Conservation (phyloP, 1,140 invertebrate genomes). For the Sarcophaga bullata region DNA sequence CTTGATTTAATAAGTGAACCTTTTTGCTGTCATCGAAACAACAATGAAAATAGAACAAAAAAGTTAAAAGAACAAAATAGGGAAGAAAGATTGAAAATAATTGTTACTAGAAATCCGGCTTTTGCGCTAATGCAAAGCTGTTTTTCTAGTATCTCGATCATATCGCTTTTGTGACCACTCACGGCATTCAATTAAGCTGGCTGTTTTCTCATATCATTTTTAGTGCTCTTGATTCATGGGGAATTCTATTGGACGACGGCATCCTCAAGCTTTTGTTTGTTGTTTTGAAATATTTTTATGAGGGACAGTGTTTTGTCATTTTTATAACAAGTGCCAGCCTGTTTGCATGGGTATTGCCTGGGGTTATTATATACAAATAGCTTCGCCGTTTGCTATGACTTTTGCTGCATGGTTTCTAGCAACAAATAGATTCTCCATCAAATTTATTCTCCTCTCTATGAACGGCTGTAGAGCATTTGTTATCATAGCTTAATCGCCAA, state of each 20-base stretch:
- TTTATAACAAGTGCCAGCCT: too few relatives aligned
- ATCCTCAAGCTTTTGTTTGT: not conserved
- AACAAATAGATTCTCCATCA: too few relatives aligned
- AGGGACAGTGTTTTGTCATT: too few relatives aligned
- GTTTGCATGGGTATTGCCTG: too few relatives aligned
- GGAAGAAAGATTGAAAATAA: not conserved
- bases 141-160: not conserved
- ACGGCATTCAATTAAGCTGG: too few relatives aligned
- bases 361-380: too few relatives aligned
- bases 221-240: not conserved
- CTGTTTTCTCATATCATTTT: slow-evolving; percentile 1
- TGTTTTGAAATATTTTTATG: not conserved
- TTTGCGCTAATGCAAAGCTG: not conserved
- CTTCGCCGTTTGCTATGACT: too few relatives aligned
- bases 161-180: not conserved
- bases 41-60: not conserved
- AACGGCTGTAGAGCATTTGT: too few relatives aligned
- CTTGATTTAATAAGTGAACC: slow-evolving; percentile 6
- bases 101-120: too few relatives aligned
- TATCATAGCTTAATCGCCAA: too few relatives aligned
- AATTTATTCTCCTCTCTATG: too few relatives aligned
- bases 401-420: too few relatives aligned
- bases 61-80: not conserved
- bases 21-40: not conserved
- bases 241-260: not conserved